A percentile compares a stretch with the other conserved stretches of the same genome.
phyloP scores from a whole-genome alignment of 2,797 vertebrate species.

The Rhinogobio ventralis region DNA sequence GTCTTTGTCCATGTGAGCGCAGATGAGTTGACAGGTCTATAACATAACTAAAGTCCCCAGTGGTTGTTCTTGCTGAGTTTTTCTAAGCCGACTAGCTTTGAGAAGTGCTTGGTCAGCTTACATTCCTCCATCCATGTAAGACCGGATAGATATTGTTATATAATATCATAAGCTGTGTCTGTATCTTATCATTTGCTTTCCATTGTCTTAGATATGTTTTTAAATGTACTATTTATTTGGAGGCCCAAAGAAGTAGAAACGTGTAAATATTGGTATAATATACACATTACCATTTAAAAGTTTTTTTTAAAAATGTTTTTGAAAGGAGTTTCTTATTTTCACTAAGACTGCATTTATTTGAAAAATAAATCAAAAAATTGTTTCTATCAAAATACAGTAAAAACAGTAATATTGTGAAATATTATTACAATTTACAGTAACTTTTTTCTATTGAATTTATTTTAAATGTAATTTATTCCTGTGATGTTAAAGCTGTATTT shows the following conservation, averaged over 20 bases:
- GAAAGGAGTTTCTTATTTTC: neutral
- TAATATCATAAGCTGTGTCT: conserved; percentile 8
- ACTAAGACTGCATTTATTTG: conserved; percentile 1
- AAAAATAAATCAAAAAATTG: too few relatives aligned
- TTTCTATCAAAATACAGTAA: too few relatives aligned
- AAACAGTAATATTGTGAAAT: neutral
- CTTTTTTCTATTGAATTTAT: neutral
- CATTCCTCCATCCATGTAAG: neutral
- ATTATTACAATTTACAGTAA: neutral
- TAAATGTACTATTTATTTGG: neutral
- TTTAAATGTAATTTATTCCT: too few relatives aligned
- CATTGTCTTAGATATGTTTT: neutral
- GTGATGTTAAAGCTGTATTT: too few relatives aligned
- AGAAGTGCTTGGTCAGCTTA: conserved; percentile 30
- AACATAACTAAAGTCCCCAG: neutral
- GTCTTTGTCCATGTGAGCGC: neutral
- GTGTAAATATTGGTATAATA: neutral
- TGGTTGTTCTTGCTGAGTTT: neutral
- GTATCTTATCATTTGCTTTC: neutral
- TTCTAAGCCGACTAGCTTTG: conserved; percentile 2
- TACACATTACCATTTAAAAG: neutral
- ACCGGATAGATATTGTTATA: neutral
- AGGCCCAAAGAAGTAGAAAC: neutral
- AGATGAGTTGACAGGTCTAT: conserved; percentile 1
- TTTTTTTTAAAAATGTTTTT: neutral